Conservation (phyloP, 2,797 vertebrate species). For the Leucoraja ocellata region DNA sequence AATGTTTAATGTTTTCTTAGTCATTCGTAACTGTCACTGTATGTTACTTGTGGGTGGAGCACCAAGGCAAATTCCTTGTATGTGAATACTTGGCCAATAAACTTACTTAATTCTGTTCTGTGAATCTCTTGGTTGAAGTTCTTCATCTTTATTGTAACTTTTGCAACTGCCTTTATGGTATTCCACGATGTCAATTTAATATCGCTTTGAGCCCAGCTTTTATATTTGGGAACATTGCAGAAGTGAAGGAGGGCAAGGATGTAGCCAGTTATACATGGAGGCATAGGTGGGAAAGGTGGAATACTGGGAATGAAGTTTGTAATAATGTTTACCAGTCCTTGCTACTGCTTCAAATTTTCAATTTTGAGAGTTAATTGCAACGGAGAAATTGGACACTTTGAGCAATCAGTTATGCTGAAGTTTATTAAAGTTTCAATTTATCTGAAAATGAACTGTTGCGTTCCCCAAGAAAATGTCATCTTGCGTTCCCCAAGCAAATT, state of each 20-base stretch:
- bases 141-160: no score
- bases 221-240: background rate
- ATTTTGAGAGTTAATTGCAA: background rate
- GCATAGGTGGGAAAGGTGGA: background rate
- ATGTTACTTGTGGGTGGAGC: no score
- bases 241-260: background rate
- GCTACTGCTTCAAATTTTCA: background rate
- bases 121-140: no score
- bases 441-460: background rate
- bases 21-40: no score
- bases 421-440: background rate
- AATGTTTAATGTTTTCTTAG: no score
- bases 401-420: no score
- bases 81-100: no score
- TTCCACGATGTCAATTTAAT: no score
- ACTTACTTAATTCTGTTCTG: no score
- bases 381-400: background rate
- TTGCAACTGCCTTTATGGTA: no score
- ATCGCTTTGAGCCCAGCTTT: background rate
- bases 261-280: background rate
- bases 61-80: no score
- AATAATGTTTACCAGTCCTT: background rate
- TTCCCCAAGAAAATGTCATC: background rate
- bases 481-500: background rate
- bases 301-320: background rate